Percentiles rank a stretch among this genome's conserved stretches.
Evolutionary conservation across 2,113 vertebrate species (phyloP).

Genomic region (Aphelocoma coerulescens): DNA sequence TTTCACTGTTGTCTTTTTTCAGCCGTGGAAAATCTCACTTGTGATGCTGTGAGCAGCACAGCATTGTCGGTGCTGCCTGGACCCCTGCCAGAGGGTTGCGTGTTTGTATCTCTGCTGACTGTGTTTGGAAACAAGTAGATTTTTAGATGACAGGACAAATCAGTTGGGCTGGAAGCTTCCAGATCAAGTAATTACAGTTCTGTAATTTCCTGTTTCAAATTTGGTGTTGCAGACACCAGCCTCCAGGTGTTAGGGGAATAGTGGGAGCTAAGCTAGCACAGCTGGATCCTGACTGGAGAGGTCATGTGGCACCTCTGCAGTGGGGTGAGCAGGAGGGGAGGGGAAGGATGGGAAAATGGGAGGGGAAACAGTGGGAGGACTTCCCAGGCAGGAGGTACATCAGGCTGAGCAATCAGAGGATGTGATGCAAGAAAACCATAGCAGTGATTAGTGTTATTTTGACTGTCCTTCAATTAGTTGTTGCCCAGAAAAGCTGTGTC

Average conservation of each 20-base stretch:
- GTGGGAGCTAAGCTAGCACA: neutral
- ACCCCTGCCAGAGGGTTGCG: neutral
- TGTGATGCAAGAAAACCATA: neutral
- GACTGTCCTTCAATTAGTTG: neutral
- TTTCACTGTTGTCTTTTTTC: neutral
- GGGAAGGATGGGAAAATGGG: neutral
- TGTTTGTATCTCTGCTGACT: neutral
- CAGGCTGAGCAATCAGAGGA: neutral
- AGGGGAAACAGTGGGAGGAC: accelerated
- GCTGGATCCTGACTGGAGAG: neutral
- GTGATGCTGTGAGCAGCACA: neutral
- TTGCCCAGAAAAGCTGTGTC: neutral
- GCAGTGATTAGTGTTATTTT: neutral
- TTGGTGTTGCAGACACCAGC: neutral
- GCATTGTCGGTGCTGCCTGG: accelerated
- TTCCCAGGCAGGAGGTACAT: neutral
- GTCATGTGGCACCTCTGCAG: accelerated
- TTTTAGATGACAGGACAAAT: neutral
- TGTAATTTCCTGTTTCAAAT: neutral
- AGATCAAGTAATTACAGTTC: neutral
- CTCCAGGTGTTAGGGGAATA: accelerated
- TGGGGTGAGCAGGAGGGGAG: neutral
- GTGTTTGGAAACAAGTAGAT: neutral
- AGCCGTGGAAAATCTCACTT: neutral
- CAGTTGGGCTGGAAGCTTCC: neutral